Evolutionary conservation across 2,888 invertebrate species (phyloP).

Genomic region (Agonopterix subpropinquella): DNA sequence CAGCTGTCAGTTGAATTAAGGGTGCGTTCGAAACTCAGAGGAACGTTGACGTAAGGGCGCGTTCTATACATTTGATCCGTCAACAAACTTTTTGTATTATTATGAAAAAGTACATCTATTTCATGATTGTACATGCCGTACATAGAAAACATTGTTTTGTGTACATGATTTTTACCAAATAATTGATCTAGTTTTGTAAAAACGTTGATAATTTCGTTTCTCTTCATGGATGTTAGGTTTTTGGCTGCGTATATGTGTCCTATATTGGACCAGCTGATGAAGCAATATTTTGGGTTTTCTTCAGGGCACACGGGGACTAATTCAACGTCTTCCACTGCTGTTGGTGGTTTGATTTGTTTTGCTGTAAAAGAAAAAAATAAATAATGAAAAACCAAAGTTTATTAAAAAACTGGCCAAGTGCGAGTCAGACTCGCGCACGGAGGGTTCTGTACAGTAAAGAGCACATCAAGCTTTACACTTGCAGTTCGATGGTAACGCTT

Average conservation of each 20-base stretch:
- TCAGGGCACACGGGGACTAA: conserved; percentile 77
- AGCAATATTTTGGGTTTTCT: conserved; percentile 69
- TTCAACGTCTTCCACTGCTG: conserved; percentile 43
- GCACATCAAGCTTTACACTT: too few species aligned
- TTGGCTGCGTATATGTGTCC: conserved; percentile 81
- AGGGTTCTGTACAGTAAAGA: too few species aligned
- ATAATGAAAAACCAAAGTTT: neutral
- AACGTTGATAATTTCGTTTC: conserved; percentile 82
- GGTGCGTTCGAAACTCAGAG: conserved; percentile 52
- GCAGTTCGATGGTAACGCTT: too few species aligned
- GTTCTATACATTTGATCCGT: conserved; percentile 37
- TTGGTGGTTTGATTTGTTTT: conserved; percentile 55
- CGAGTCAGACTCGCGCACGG: too few species aligned
- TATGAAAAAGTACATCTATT: conserved; percentile 80
- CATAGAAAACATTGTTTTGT: conserved; percentile 80
- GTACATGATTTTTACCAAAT: conserved; percentile 78
- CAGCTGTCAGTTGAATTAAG: conserved; percentile 35
- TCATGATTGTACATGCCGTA: conserved; percentile 81
- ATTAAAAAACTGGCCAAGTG: neutral
- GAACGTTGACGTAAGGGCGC: conserved; percentile 51
- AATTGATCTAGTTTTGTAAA: conserved; percentile 81
- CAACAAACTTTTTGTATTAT: conserved; percentile 59
- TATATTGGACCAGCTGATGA: conserved; percentile 80
- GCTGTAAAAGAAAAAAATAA: conserved; percentile 21
- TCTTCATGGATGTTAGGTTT: conserved; percentile 70